phyloP scores from a whole-genome alignment of 1,140 invertebrate genomes.

The Piezodorus guildinii region DNA sequence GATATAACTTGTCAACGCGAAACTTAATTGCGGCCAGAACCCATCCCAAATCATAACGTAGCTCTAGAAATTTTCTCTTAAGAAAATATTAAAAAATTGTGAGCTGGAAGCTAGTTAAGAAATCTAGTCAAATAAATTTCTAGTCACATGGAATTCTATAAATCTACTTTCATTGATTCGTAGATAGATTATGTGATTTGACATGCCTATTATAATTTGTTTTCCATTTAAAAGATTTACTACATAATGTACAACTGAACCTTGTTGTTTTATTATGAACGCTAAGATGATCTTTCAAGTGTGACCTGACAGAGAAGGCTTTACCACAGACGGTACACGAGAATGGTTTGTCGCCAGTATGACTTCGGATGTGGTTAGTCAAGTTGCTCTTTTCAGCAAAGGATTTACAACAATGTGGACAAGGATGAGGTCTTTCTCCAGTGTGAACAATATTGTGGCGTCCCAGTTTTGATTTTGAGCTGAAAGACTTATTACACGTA shows the following conservation, averaged over 20 bases:
- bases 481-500: conserved; percentile 28
- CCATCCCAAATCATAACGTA: no score
- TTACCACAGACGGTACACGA: conserved; percentile 36
- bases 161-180: no score
- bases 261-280: conserved; percentile 20
- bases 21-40: no score
- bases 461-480: conserved; percentile 24
- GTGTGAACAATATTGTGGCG: conserved; percentile 26
- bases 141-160: no score
- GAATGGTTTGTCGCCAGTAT: conserved; percentile 36
- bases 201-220: conserved; percentile 25
- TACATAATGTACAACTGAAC: conserved; percentile 22
- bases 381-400: conserved; percentile 41
- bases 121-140: no score
- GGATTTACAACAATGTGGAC: conserved; percentile 38
- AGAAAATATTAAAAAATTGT: no score
- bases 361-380: conserved; percentile 37
- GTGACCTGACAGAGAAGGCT: conserved; percentile 30
- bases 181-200: conserved; percentile 4
- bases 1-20: no score
- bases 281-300: conserved; percentile 23
- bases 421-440: conserved; percentile 40
- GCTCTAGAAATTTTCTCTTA: no score
- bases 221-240: conserved; percentile 25
- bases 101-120: no score